Percentiles rank a stretch among this genome's conserved stretches.
Conservation (phyloP, 1,140 invertebrate genomes). For the Tetramorium parvispinum region DNA sequence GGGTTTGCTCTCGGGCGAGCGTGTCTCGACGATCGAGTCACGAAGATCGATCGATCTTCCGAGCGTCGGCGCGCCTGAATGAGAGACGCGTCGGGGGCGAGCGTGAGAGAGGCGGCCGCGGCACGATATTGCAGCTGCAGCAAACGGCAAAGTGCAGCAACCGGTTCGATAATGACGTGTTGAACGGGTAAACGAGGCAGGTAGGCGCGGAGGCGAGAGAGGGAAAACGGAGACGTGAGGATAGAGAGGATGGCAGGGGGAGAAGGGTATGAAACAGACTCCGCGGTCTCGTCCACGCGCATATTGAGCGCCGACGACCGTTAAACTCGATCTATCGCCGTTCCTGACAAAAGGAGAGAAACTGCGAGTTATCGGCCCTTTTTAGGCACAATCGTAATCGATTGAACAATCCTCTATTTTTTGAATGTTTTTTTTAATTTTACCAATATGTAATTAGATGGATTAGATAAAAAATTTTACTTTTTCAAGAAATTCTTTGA, state of each 20-base stretch:
- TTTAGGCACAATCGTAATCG: background rate
- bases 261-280: conserved; percentile 51
- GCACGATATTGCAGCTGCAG: conserved; percentile 70
- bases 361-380: background rate
- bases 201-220: conserved; percentile 1
- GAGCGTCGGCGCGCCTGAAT: conserved; percentile 71
- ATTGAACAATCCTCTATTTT: background rate
- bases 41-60: conserved; percentile 64
- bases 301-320: conserved; percentile 69
- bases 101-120: conserved; percentile 73
- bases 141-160: conserved; percentile 75
- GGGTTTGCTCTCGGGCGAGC: background rate
- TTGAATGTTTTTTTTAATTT: background rate
- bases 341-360: conserved; percentile 55
- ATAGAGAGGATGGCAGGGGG: conserved; percentile 5
- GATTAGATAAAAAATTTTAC: background rate
- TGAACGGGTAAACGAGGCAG: conserved; percentile 71
- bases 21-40: conserved; percentile 34
- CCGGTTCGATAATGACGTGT: conserved; percentile 79
- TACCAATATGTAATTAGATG: background rate
- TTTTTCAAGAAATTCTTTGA: background rate
- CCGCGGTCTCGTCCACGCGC: conserved; percentile 12
- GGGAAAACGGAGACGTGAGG: conserved; percentile 21
- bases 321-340: conserved; percentile 73
- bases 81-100: conserved; percentile 67